These are phyloP conservation scores for Crocuta crocuta DNA, from an alignment of 2,113 vertebrate species.

Conservation along the genomic window DNA sequence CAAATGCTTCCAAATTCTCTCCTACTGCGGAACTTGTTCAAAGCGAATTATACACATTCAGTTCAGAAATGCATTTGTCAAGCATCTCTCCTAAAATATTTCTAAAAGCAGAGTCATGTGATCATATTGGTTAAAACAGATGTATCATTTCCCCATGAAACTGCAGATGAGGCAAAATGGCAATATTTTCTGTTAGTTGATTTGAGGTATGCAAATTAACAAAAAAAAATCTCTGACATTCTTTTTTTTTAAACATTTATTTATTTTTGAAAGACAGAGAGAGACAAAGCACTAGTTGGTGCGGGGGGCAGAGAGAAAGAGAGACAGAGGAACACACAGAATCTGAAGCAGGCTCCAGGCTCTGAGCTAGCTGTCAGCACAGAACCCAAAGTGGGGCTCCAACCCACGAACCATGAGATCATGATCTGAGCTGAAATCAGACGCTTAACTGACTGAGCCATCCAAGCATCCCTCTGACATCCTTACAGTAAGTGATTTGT, in stretches of 20 bases:
- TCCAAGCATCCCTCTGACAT: neutral
- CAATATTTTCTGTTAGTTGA: constrained; percentile 41
- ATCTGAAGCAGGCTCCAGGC: too few relatives aligned
- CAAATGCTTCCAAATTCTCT: constrained; percentile 56
- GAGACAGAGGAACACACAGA: too few relatives aligned
- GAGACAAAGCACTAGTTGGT: too few relatives aligned
- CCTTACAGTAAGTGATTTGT: constrained; percentile 46
- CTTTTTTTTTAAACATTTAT: neutral
- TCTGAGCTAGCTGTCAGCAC: too few relatives aligned
- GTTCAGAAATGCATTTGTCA: neutral
- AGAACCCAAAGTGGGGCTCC: too few relatives aligned
- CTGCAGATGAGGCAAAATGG: constrained; percentile 58
- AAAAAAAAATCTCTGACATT: constrained; percentile 60
- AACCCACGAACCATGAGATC: too few relatives aligned
- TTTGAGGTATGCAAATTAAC: constrained; percentile 59
- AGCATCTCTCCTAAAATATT: constrained; percentile 25
- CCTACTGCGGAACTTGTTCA: neutral
- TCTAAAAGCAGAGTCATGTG: constrained; percentile 19
- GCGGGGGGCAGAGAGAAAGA: too few relatives aligned
- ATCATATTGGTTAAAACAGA: constrained; percentile 11
- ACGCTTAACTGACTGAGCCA: too few relatives aligned
- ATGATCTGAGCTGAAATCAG: too few relatives aligned
- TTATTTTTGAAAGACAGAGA: too few relatives aligned
- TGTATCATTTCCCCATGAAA: constrained; percentile 52
- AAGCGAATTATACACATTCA: neutral